These are phyloP conservation scores for Acleris holmiana DNA, from an alignment of 2,888 invertebrate genomes.

Conservation along the genomic window DNA sequence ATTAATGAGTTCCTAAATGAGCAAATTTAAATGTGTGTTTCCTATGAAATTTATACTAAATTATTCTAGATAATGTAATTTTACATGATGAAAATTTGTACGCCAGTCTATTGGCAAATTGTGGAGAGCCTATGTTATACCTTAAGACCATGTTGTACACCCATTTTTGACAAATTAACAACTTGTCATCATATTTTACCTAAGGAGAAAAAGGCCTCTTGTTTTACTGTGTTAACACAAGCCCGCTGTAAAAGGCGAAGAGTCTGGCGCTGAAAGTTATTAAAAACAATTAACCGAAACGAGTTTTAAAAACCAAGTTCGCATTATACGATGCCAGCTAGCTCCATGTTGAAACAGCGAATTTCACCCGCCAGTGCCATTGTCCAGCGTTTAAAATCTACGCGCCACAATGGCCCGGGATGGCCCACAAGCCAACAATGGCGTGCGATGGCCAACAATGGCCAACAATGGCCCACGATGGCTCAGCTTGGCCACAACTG, in stretches of 20 bases:
- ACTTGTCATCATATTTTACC: too few relatives aligned
- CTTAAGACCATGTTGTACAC: too few relatives aligned
- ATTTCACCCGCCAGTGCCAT: constrained; percentile 29
- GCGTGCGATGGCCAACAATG: constrained; percentile 14
- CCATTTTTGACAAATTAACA: too few relatives aligned
- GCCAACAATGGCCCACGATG: constrained; percentile 24
- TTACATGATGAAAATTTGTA: too few relatives aligned
- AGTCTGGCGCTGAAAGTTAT: not conserved
- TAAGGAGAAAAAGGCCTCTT: not conserved
- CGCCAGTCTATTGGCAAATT: too few relatives aligned
- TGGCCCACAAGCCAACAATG: constrained; percentile 8
- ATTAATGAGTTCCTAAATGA: too few relatives aligned
- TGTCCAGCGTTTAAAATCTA: constrained; percentile 33
- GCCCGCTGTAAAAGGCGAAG: too few relatives aligned
- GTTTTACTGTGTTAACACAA: too few relatives aligned
- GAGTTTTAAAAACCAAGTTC: constrained; percentile 2
- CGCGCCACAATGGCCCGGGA: constrained; percentile 28
- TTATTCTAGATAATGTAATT: too few relatives aligned
- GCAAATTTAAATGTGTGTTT: too few relatives aligned
- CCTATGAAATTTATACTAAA: too few relatives aligned
- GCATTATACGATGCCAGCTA: constrained; percentile 20
- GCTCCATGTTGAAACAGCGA: constrained; percentile 29
- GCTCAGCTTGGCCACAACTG: constrained; percentile 21
- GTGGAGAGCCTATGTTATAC: too few relatives aligned
- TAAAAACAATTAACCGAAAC: constrained; percentile 6